Conservation (phyloP, 2,888 invertebrate genomes). For the Campoplex nolae region DNA sequence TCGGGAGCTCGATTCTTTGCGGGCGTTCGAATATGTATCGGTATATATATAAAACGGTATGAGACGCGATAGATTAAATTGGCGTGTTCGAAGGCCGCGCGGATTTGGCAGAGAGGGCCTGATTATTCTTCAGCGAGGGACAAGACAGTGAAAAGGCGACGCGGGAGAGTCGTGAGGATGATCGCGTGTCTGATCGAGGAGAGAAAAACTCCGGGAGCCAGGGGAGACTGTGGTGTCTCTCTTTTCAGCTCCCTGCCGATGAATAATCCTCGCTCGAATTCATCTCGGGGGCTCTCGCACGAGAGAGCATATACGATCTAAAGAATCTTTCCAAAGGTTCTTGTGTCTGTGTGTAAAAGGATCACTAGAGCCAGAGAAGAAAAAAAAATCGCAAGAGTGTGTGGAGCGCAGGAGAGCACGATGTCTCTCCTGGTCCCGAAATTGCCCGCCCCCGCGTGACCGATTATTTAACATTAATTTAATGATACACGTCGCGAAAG, state of each 20-base stretch:
- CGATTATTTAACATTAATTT: slow-evolving; percentile 81
- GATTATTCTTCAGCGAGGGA: slow-evolving; percentile 32
- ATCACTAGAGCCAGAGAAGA: slow-evolving; percentile 1
- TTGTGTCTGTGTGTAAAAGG: neutral
- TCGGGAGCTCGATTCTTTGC: neutral
- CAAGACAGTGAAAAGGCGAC: slow-evolving; percentile 38
- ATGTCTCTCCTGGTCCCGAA: slow-evolving; percentile 70
- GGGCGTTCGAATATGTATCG: neutral
- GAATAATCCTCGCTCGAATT: slow-evolving; percentile 78
- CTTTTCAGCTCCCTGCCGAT: slow-evolving; percentile 78
- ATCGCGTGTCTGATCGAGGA: slow-evolving; percentile 81
- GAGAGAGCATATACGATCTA: slow-evolving; percentile 35
- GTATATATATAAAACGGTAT: slow-evolving; percentile 14
- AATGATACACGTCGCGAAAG: slow-evolving; percentile 76
- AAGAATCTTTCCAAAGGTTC: slow-evolving; percentile 28
- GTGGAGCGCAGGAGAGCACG: slow-evolving; percentile 2
- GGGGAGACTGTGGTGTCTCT: slow-evolving; percentile 70
- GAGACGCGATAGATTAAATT: slow-evolving; percentile 67
- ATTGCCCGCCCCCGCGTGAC: slow-evolving; percentile 78
- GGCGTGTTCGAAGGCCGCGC: slow-evolving; percentile 82
- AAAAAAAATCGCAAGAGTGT: neutral
- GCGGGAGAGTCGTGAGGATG: slow-evolving; percentile 62
- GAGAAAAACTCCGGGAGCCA: slow-evolving; percentile 78
- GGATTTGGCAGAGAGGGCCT: slow-evolving; percentile 39
- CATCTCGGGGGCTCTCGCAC: slow-evolving; percentile 52